Evolutionary conservation across 2,888 invertebrate genomes (phyloP).

Genomic region (Philonicus albiceps): DNA sequence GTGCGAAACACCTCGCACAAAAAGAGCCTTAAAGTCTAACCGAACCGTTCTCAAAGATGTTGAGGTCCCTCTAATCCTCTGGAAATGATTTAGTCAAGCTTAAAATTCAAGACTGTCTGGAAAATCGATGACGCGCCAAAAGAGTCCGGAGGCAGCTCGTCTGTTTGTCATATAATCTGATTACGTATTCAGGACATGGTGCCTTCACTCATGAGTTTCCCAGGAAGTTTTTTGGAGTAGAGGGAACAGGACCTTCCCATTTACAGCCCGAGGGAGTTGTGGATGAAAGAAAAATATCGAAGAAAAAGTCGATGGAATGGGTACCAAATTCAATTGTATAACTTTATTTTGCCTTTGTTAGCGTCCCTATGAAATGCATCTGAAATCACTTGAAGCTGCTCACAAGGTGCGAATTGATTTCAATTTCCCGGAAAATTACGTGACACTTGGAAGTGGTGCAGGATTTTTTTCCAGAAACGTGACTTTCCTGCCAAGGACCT

Average conservation of each 20-base stretch:
- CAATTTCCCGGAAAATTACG: not conserved
- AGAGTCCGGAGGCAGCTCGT: not conserved
- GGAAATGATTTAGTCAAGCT: not conserved
- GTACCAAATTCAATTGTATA: constrained; percentile 27
- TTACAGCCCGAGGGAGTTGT: not conserved
- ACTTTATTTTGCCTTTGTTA: not conserved
- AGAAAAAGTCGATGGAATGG: not conserved
- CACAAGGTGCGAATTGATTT: not conserved
- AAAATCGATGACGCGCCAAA: constrained; percentile 22
- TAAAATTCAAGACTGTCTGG: not conserved
- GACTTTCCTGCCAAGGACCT: not conserved
- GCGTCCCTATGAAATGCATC: not conserved
- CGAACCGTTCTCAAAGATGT: not conserved
- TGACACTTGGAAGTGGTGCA: not conserved
- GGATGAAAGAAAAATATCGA: not conserved
- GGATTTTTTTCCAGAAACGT: not conserved
- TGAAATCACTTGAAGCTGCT: not conserved
- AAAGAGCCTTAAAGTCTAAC: not conserved
- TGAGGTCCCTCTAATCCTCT: not conserved
- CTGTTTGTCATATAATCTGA: constrained; percentile 27
- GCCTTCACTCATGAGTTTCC: constrained; percentile 1
- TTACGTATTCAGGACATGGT: constrained; percentile 33
- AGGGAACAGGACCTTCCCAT: not conserved
- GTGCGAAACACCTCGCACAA: not conserved
- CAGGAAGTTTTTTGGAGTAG: not conserved